Percentiles rank a stretch among this genome's conserved stretches.
phyloP scores from a whole-genome alignment of 2,888 invertebrate species.

The Oxytorus armatus region DNA sequence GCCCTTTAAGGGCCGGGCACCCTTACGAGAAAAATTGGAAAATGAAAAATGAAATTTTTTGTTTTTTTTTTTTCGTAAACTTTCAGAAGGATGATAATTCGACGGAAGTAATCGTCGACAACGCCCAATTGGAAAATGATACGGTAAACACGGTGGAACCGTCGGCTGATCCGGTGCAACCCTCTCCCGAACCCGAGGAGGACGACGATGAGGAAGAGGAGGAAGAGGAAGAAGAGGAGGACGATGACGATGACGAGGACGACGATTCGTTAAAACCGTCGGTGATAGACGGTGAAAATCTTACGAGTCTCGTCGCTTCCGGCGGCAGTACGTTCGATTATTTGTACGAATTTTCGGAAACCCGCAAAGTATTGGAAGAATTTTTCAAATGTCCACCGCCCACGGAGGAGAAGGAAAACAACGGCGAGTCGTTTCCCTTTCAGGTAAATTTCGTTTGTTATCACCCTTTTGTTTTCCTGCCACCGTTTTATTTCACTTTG shows the following conservation, averaged over 20 bases:
- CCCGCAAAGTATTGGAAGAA: conserved; percentile 95
- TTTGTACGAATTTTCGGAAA: conserved; percentile 96
- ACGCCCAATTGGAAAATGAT: conserved; percentile 63
- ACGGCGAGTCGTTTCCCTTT: conserved; percentile 84
- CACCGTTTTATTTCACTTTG: neutral
- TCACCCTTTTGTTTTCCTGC: neutral
- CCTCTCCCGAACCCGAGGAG: conserved; percentile 58
- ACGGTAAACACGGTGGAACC: conserved; percentile 62
- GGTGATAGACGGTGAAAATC: conserved; percentile 79
- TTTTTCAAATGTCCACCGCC: conserved; percentile 94
- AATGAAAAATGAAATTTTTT: neutral
- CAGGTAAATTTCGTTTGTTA: conserved; percentile 80
- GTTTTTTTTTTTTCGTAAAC: conserved; percentile 4
- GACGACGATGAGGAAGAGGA: conserved; percentile 60
- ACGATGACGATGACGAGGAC: conserved; percentile 68
- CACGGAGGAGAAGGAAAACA: conserved; percentile 86
- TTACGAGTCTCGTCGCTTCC: conserved; percentile 82
- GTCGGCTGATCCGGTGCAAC: conserved; percentile 51
- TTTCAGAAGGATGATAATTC: conserved; percentile 78
- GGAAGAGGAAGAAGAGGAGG: conserved; percentile 68
- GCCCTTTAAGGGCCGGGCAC: too few relatives aligned
- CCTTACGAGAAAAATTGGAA: too few relatives aligned
- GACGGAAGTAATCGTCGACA: conserved; percentile 68
- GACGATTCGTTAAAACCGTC: conserved; percentile 75
- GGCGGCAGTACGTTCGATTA: conserved; percentile 91